A percentile compares a stretch with the other conserved stretches of the same genome.
Evolutionary conservation across 2,113 vertebrate genomes (phyloP).

Genomic region (Dasyurus viverrinus): DNA sequence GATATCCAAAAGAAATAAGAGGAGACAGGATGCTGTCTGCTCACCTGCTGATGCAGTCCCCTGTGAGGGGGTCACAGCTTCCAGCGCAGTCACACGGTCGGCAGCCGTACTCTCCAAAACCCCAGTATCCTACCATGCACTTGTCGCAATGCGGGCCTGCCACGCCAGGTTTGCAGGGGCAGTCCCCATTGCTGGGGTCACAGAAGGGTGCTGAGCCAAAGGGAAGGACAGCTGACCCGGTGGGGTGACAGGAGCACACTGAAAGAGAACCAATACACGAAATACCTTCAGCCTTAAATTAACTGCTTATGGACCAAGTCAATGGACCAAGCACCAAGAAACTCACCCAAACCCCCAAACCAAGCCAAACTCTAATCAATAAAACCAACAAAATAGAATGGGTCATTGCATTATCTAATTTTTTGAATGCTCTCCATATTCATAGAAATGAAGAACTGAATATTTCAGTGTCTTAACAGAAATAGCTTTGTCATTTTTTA

Average conservation of each 20-base stretch:
- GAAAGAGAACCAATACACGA: constrained; percentile 53
- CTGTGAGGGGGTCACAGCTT: constrained; percentile 92
- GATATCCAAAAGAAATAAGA: background rate
- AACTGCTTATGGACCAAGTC: too few species aligned
- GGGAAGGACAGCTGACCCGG: constrained; percentile 89
- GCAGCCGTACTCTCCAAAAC: constrained; percentile 93
- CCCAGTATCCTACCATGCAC: constrained; percentile 98
- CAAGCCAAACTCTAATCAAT: background rate
- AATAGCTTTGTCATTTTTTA: background rate
- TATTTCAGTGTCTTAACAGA: background rate
- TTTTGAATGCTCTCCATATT: background rate
- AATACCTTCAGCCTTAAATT: background rate
- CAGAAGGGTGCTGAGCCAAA: constrained; percentile 85
- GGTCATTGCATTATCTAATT: background rate
- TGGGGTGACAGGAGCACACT: constrained; percentile 93
- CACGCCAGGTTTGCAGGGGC: constrained; percentile 95
- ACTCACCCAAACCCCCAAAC: background rate
- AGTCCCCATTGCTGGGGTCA: constrained; percentile 93
- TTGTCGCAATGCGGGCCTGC: constrained; percentile 91
- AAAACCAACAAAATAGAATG: background rate
- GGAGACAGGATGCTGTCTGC: background rate
- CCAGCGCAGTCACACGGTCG: constrained; percentile 93
- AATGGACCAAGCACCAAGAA: too few species aligned
- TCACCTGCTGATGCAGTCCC: constrained; percentile 93
- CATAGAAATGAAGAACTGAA: background rate